These are phyloP conservation scores for Actenoides lindsayi DNA, from an alignment of 2,113 vertebrate genomes.

Conservation along the genomic window DNA sequence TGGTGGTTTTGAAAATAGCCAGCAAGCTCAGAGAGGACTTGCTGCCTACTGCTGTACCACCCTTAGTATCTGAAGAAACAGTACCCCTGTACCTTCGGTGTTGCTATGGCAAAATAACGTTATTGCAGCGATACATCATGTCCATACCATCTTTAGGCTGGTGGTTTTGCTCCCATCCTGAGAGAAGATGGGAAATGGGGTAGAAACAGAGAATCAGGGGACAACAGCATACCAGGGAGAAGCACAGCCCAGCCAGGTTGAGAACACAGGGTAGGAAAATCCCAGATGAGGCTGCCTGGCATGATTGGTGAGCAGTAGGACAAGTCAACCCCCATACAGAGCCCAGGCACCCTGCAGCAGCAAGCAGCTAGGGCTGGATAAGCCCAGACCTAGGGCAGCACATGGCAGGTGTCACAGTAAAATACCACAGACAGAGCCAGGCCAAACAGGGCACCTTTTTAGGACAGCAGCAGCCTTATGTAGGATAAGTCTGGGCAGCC, in stretches of 20 bases:
- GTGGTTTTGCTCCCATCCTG: neutral
- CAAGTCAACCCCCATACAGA: neutral
- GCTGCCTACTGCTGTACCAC: neutral
- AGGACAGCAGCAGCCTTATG: neutral
- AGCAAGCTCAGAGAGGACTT: neutral
- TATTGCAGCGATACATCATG: neutral
- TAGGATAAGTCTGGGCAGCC: neutral
- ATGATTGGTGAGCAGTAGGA: fast-evolving
- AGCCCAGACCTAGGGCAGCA: neutral
- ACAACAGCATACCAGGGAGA: neutral
- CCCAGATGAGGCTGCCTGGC: neutral
- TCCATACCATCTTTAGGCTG: fast-evolving
- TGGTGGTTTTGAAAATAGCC: neutral
- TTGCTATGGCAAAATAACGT: neutral
- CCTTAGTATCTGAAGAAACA: neutral
- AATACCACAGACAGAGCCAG: neutral
- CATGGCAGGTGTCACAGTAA: neutral
- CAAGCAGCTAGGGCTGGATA: neutral
- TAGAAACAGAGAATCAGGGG: neutral
- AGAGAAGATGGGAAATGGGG: neutral
- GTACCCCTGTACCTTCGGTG: neutral
- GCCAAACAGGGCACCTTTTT: neutral
- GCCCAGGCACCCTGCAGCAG: neutral
- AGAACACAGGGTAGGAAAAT: neutral
- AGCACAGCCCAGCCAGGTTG: neutral